These are phyloP conservation scores for Zaprionus camerounensis DNA, from an alignment of 1,140 invertebrate genomes.

Conservation along the genomic window DNA sequence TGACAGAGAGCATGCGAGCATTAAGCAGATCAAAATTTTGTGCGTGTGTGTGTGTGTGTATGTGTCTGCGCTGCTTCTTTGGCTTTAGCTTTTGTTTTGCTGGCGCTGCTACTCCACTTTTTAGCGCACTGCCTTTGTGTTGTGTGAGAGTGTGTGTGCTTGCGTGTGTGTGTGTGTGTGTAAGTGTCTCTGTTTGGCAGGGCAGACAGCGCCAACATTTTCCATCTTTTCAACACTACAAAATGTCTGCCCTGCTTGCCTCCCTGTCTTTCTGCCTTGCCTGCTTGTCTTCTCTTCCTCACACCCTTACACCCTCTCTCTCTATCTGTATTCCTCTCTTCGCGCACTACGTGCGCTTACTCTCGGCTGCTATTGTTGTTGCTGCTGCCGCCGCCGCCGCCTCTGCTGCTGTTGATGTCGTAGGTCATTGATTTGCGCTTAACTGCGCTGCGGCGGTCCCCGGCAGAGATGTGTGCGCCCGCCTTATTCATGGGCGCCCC, in stretches of 20 bases:
- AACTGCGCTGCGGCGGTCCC: slow-evolving; percentile 50
- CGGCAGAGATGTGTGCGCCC: slow-evolving; percentile 22
- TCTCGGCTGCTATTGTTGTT: slow-evolving; percentile 24
- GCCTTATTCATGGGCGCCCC: slow-evolving; percentile 18
- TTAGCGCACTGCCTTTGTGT: slow-evolving; percentile 36
- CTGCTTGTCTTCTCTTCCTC: slow-evolving; percentile 6
- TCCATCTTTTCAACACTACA: slow-evolving; percentile 50
- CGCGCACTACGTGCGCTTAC: slow-evolving; percentile 15
- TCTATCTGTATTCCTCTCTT: slow-evolving; percentile 10
- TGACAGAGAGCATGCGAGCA: background rate
- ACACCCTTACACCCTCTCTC: background rate
- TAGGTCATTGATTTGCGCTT: slow-evolving; percentile 82
- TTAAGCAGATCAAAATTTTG: slow-evolving; percentile 22
- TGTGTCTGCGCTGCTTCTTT: slow-evolving; percentile 24
- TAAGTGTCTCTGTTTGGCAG: slow-evolving; percentile 10
- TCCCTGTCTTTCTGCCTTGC: no score
- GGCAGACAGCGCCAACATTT: slow-evolving; percentile 30
- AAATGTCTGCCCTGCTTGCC: background rate
- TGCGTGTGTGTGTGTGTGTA: slow-evolving; percentile 17
- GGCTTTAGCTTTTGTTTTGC: slow-evolving; percentile 52
- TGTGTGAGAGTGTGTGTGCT: slow-evolving; percentile 1
- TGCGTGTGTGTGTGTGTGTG: slow-evolving; percentile 6
- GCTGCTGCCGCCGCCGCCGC: slow-evolving; percentile 20
- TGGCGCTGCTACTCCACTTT: slow-evolving; percentile 63
- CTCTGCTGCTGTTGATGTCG: slow-evolving; percentile 68